Base-by-base conservation (phyloP, 2,888 invertebrate genomes). In the Sympetrum striolatum region DNA sequence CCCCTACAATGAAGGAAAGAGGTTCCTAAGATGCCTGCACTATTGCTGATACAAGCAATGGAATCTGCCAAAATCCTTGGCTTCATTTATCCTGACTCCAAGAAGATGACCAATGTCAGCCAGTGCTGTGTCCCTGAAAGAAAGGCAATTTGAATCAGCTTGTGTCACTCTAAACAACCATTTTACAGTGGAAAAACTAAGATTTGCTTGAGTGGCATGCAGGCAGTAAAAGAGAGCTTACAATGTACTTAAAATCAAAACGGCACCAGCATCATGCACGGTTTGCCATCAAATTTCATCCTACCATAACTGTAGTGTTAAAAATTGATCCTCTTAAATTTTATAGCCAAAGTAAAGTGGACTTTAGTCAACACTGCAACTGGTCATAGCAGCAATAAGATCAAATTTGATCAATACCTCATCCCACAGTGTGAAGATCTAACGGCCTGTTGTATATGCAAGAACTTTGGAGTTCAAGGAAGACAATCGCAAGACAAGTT, bases 391-490 rank as follows among this genome's bases (percentile, higher is more conserved):
- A 86, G 86, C 86, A 86, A 86, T 86, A 86, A 86, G 86, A 86
- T 86, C 86, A 86, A 86, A 64, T 64, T 86, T 86, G 86, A 86
- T 86, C 86, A 86, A 37, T 86, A 86, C 86, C 86, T 86, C 86
- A 86, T 60, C 86, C 86, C 60, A 37, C 60, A 31, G 37, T 86
- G 86, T 58, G 60, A 86, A 64, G 60, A 37, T 86, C 37, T 25
- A 35, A 86, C 37, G 12, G n/a, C 60, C 60, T n/a, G n/a, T 64
- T 25, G 37, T n/a, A n/a, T 60, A 86, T 64, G 64, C 86, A 37
- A 60, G 58, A 37, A 60, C 86, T 60, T 86, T 86, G 86, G 58
- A 86, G 86, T 86, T 58, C 60, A 58, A 37, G 35, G 60, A 86
- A 86, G 86, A 86, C 86, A 86, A 86, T 86, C 86, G 60, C 37